Percentiles rank a stretch among this genome's conserved stretches.
These are phyloP conservation scores for Chloromyia formosa DNA, from an alignment of 2,888 invertebrate genomes.

Conservation along the genomic window DNA sequence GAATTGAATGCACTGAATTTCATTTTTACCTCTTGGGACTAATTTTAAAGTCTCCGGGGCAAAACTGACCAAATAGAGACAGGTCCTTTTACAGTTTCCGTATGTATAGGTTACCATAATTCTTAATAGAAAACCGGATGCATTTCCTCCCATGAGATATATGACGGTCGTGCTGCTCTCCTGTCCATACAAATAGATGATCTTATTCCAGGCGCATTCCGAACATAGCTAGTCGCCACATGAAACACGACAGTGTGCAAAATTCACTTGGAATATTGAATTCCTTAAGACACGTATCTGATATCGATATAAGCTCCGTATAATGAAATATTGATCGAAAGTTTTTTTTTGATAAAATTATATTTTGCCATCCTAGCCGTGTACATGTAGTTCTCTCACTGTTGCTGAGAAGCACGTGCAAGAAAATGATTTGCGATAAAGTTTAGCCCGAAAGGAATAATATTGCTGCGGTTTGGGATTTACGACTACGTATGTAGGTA, in stretches of 20 bases:
- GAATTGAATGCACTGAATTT: no score
- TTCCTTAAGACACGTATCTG: conserved; percentile 33
- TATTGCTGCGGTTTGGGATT: conserved; percentile 28
- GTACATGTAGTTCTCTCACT: background rate
- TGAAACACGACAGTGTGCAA: background rate
- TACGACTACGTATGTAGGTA: conserved; percentile 13
- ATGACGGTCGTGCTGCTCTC: background rate
- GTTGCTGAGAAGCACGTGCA: conserved; percentile 22
- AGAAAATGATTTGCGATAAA: conserved; percentile 40
- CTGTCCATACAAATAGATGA: conserved; percentile 9
- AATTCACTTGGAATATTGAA: conserved; percentile 34
- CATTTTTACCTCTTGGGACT: no score
- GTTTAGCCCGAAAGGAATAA: conserved; percentile 23
- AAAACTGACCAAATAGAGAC: no score
- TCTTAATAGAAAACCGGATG: no score
- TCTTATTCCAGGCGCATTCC: background rate
- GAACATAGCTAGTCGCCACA: background rate
- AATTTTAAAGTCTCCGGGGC: no score
- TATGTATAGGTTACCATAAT: no score
- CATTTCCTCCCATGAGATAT: background rate
- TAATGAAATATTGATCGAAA: conserved; percentile 40
- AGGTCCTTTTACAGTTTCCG: no score
- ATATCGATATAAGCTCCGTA: conserved; percentile 8
- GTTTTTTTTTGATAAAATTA: conserved; percentile 41
- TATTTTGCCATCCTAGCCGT: background rate